Evolutionary conservation across 2,888 invertebrate genomes (phyloP), one percentile per base, ranked within the genome.

Genomic region (Pheosia tremula): DNA sequence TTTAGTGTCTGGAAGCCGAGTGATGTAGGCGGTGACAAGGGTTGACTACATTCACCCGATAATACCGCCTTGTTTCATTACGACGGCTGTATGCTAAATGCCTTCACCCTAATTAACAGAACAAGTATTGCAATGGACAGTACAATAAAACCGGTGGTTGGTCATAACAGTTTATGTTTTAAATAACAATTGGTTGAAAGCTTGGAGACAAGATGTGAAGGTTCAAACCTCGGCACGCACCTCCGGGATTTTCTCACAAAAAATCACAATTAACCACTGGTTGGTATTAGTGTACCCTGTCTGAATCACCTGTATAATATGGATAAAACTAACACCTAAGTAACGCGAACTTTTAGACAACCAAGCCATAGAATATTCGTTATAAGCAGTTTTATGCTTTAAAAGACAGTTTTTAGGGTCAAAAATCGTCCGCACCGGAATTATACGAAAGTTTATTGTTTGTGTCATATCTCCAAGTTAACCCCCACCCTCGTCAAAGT

Each of bases 11-110:
- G 10, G 57, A 69, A 66, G 69, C 71, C 75, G 62, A 71, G 58
- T 61, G 56, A 54, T 62, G 67, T 69, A 59, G 68, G 67, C 67
- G 64, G 66, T 81, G 84, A 84, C 76, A 78, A 81, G 81, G 84
- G 84, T 84, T 65, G 60, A 74, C 72, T 77, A 74, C 80, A 80
- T 80, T 82, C 76, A 77, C 77, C 67, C 66, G 67, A 63, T 75
- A 74, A 66, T 74, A 77, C 75, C 78, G 73, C 72, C 75, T 64
- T 63, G 60, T 75, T 78, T 74, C 75, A 80, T 79, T 81, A 78
- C 69, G 58, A 59, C 58, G 70, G 63, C 64, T 65, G 67, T 75
- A 75, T 75, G 73, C 75, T 78, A 71, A 77, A 79, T 73, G 73
- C 54, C 63, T 61, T 68, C 74, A 75, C 80, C 81, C 79, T 79